Evolutionary conservation across 2,888 invertebrate genomes (phyloP).

Genomic region (Drosophila pullipes): DNA sequence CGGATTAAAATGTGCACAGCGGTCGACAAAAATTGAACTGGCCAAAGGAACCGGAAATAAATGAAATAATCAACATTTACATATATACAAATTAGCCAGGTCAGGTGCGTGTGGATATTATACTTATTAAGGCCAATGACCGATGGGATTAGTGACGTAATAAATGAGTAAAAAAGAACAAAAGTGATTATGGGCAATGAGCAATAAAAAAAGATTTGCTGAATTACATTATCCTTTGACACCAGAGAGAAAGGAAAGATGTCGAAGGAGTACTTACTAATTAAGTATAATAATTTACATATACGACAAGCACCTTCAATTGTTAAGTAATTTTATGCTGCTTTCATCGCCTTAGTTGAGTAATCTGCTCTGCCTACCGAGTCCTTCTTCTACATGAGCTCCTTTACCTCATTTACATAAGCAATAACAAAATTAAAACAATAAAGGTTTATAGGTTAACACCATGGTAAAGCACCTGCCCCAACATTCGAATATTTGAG

Average conservation of each 20-base stretch:
- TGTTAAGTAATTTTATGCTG: slow-evolving; percentile 39
- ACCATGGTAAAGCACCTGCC: slow-evolving; percentile 38
- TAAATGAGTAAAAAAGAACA: slow-evolving; percentile 9
- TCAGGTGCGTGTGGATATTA: slow-evolving; percentile 15
- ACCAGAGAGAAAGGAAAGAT: slow-evolving; percentile 2
- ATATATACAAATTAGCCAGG: slow-evolving; percentile 35
- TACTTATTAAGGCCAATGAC: slow-evolving; percentile 31
- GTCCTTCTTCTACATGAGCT: slow-evolving; percentile 2
- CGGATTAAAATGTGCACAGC: slow-evolving; percentile 68
- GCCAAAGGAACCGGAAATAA: slow-evolving; percentile 38
- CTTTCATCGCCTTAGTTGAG: slow-evolving; percentile 9
- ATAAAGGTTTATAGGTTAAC: slow-evolving; percentile 68
- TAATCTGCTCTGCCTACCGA: slow-evolving; percentile 33
- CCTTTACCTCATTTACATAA: slow-evolving; percentile 54
- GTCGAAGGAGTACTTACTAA: slow-evolving; percentile 13
- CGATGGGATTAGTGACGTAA: slow-evolving; percentile 25
- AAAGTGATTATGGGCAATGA: slow-evolving; percentile 27
- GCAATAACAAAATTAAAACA: slow-evolving; percentile 61
- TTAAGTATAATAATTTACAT: slow-evolving; percentile 26
- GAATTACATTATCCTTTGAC: slow-evolving; percentile 10
- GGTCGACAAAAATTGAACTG: slow-evolving; percentile 39
- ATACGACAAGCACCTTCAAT: slow-evolving; percentile 14
- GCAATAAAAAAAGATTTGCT: slow-evolving; percentile 7
- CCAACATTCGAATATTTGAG: slow-evolving; percentile 11
- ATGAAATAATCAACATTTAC: slow-evolving; percentile 48